Conservation (phyloP, 2,113 vertebrate species). For the Hystrix brachyura region DNA sequence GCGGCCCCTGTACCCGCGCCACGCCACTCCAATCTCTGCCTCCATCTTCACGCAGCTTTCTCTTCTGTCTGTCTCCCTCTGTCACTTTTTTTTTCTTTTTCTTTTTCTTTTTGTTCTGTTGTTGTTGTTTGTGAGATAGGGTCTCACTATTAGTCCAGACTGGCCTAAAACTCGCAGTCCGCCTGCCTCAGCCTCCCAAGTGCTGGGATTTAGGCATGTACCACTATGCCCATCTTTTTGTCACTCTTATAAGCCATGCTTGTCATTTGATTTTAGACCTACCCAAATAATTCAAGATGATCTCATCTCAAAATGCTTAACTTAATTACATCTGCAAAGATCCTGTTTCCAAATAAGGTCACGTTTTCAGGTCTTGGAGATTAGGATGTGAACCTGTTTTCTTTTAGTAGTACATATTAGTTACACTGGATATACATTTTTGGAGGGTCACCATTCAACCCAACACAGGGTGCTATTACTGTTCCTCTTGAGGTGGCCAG, state of each 20-base stretch:
- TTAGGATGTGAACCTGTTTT: background rate
- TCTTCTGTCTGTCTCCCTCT: background rate
- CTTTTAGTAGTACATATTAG: background rate
- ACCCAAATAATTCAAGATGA: background rate
- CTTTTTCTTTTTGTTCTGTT: background rate
- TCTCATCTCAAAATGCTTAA: background rate
- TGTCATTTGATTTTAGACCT: background rate
- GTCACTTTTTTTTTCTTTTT: background rate
- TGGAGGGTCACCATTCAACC: background rate
- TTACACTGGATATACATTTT: background rate
- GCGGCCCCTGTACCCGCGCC: accelerated
- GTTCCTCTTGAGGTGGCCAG: background rate
- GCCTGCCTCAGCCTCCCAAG: background rate
- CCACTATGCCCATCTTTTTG: background rate
- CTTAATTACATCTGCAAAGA: background rate
- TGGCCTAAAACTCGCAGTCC: background rate
- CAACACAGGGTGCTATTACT: background rate
- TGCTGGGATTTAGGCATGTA: background rate
- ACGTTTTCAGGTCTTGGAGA: background rate
- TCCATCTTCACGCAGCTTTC: accelerated
- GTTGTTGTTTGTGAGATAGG: background rate
- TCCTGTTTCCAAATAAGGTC: background rate
- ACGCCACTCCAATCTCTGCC: background rate
- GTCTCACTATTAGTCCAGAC: background rate
- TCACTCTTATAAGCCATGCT: background rate